Evolutionary conservation across 2,888 invertebrate genomes (phyloP).

Genomic region (Lepidonotus clava): DNA sequence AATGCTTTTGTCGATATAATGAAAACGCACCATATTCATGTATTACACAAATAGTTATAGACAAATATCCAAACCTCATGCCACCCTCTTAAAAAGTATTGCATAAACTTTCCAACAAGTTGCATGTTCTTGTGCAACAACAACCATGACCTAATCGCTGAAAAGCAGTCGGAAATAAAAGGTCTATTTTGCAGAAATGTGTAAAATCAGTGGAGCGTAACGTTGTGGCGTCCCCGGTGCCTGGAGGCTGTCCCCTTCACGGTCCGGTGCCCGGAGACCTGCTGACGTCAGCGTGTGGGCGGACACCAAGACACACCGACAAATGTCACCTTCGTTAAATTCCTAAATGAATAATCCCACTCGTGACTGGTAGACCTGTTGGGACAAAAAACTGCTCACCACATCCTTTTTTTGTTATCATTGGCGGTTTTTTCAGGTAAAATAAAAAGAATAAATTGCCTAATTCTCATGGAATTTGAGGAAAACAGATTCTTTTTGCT

Average conservation of each 20-base stretch:
- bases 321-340: slow-evolving; percentile 27
- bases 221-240: neutral
- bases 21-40: too few relatives aligned
- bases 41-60: too few relatives aligned
- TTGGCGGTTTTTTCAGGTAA: neutral
- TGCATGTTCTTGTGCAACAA: too few relatives aligned
- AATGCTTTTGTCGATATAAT: too few relatives aligned
- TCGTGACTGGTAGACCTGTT: neutral
- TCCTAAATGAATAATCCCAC: slow-evolving; percentile 6
- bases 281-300: neutral
- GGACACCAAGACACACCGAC: neutral
- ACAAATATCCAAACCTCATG: too few relatives aligned
- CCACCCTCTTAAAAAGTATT: too few relatives aligned
- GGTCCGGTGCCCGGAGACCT: neutral
- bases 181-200: too few relatives aligned
- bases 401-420: neutral
- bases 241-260: too few relatives aligned
- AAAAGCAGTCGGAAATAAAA: too few relatives aligned
- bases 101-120: too few relatives aligned
- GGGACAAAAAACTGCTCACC: neutral
- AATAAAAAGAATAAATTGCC: slow-evolving; percentile 8
- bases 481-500: slow-evolving; percentile 1
- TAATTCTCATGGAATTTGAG: neutral
- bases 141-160: too few relatives aligned
- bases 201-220: neutral